phyloP scores from a whole-genome alignment of 2,888 invertebrate genomes.

The Trachelus iudaicus region DNA sequence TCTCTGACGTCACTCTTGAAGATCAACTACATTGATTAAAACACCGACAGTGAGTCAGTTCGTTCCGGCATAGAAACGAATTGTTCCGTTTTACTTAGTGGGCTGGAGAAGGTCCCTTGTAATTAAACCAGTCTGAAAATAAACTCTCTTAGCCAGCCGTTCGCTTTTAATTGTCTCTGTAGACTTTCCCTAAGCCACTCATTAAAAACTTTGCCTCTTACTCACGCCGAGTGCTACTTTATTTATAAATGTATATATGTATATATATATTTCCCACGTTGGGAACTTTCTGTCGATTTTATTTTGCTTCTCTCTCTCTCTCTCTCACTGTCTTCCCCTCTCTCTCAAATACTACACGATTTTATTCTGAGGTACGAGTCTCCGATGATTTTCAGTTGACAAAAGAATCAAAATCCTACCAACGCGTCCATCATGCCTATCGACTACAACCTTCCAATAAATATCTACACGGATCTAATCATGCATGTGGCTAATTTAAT shows the following conservation, averaged over 20 bases:
- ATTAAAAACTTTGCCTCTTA: too few relatives aligned
- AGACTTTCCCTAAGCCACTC: slow-evolving; percentile 33
- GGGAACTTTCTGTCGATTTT: too few relatives aligned
- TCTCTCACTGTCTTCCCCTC: too few relatives aligned
- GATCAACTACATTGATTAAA: slow-evolving; percentile 27
- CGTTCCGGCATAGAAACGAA: slow-evolving; percentile 56
- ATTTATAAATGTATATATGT: too few relatives aligned
- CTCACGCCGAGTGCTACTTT: too few relatives aligned
- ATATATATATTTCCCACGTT: too few relatives aligned
- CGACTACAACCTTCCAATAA: background rate
- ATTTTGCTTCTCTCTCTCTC: too few relatives aligned
- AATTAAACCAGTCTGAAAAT: slow-evolving; percentile 60
- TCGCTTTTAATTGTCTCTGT: slow-evolving; percentile 58
- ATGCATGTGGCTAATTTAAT: slow-evolving; percentile 47
- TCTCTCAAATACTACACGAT: too few relatives aligned
- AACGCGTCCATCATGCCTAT: too few relatives aligned
- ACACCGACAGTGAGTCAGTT: slow-evolving; percentile 50
- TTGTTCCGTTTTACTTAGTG: slow-evolving; percentile 47
- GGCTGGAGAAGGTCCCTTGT: slow-evolving; percentile 39
- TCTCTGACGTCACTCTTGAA: background rate
- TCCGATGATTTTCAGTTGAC: too few relatives aligned
- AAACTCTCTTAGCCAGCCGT: slow-evolving; percentile 45
- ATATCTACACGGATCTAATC: slow-evolving; percentile 22
- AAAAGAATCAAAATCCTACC: too few relatives aligned
- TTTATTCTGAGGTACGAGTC: too few relatives aligned